Base-by-base conservation (phyloP, 2,888 invertebrate species). In the Lithodes maja region DNA sequence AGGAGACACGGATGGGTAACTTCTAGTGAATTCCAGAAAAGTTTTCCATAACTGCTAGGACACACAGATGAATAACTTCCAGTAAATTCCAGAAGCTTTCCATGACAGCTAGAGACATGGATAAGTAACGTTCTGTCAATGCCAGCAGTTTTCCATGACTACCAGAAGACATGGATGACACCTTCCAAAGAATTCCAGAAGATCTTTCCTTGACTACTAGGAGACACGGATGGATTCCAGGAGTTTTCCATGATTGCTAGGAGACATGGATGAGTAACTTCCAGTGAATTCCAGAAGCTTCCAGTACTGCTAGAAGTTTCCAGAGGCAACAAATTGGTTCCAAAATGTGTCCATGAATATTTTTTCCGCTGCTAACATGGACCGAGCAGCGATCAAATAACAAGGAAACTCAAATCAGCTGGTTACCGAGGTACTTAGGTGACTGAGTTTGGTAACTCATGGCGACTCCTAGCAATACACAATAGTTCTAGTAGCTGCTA, bases 261-360 rank as follows among this genome's bases (percentile, higher is more conserved):
- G 77, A 85, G 79, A 53, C 71, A 74, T 80, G 55, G 69, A 80
- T 53, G 54, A 74, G 61, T 50, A 84, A 84, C 75, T 84, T 84
- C 84, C 77, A 55, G 84, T 84, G 61, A 75, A 50, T 55, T 71
- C 84, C 84, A 84, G 84, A 84, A 84, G 84, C 84, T 84, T 53
- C 71, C 71, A 77, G 17, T 15, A 75, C 77, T 84, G 84, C 84
- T 84, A 75, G 75, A 84, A 84, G 84, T 77, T 84, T 61, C 75
- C 83, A 84, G 61, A 71, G 71, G 71, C 71, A 17, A 81, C 17
- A 79, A 52, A 54, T 53, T 79, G 52, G 80, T 61, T 81, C 33
- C 55, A 81, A 81, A 61, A 79, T 53, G 68, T 61, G 7, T 61
- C 68, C 71, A 71, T n/a, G 71, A 71, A 17, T 5, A 5, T 71